Evolutionary conservation across 2,797 vertebrate species (phyloP).

Genomic region (Darevskia mixta): DNA sequence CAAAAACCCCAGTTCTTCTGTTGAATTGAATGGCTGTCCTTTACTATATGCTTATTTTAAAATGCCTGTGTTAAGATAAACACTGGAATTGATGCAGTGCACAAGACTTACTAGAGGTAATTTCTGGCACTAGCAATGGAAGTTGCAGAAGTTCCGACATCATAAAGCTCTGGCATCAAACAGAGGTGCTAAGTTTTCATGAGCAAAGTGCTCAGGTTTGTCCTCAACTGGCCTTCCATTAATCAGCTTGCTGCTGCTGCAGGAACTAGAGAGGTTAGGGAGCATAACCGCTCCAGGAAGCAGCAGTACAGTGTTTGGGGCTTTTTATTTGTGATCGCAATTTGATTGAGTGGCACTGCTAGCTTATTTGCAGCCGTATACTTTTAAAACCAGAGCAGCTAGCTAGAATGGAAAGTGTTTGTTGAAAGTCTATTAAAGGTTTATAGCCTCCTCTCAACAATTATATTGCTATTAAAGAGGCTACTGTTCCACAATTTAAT

Average conservation of each 20-base stretch:
- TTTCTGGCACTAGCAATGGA: constrained; percentile 66
- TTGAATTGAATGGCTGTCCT: neutral
- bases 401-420: constrained; percentile 48
- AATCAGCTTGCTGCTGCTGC: neutral
- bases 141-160: constrained; percentile 56
- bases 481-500: constrained; percentile 62
- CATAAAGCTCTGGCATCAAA: constrained; percentile 42
- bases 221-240: neutral
- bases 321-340: neutral
- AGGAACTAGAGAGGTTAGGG: constrained; percentile 13
- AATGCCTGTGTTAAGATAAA: neutral
- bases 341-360: constrained; percentile 28
- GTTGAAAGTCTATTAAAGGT: constrained; percentile 71
- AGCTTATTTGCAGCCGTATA: constrained; percentile 33
- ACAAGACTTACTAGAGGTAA: constrained; percentile 46
- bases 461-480: constrained; percentile 70
- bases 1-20: neutral
- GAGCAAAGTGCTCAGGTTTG: constrained; percentile 9
- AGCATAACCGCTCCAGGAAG: constrained; percentile 11
- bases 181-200: neutral
- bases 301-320: neutral
- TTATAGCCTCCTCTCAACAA: constrained; percentile 69
- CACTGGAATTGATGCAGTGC: neutral
- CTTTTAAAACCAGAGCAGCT: constrained; percentile 40
- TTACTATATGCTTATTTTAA: neutral